These are phyloP conservation scores for Poicephalus gulielmi DNA, from an alignment of 2,113 vertebrate species.

Conservation along the genomic window DNA sequence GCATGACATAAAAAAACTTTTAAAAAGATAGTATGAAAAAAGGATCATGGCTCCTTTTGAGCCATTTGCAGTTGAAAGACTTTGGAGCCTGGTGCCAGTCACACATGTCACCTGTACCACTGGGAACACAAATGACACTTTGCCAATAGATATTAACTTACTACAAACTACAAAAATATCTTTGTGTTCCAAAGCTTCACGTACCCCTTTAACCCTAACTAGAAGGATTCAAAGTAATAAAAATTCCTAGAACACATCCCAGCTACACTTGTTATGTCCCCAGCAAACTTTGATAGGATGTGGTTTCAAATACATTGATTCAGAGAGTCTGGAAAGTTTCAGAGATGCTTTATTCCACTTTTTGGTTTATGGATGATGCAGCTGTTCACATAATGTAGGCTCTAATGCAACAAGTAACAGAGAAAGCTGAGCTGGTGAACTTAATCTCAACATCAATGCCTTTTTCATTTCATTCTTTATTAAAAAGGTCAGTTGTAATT, in stretches of 20 bases:
- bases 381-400: neutral
- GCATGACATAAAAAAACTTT: neutral
- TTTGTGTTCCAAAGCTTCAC: neutral
- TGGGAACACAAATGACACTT: neutral
- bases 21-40: neutral
- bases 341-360: neutral
- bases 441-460: neutral
- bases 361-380: neutral
- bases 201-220: neutral
- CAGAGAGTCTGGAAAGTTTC: neutral
- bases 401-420: neutral
- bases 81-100: neutral
- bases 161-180: neutral
- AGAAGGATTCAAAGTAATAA: neutral
- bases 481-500: constrained; percentile 60
- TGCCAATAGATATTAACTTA: neutral
- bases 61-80: neutral
- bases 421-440: neutral
- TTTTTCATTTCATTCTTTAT: constrained; percentile 49
- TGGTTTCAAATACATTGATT: neutral
- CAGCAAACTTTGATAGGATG: neutral
- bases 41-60: neutral
- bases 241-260: neutral
- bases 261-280: neutral
- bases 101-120: neutral